These are phyloP conservation scores for Busseola fusca DNA, from an alignment of 2,888 invertebrate genomes.

Conservation along the genomic window DNA sequence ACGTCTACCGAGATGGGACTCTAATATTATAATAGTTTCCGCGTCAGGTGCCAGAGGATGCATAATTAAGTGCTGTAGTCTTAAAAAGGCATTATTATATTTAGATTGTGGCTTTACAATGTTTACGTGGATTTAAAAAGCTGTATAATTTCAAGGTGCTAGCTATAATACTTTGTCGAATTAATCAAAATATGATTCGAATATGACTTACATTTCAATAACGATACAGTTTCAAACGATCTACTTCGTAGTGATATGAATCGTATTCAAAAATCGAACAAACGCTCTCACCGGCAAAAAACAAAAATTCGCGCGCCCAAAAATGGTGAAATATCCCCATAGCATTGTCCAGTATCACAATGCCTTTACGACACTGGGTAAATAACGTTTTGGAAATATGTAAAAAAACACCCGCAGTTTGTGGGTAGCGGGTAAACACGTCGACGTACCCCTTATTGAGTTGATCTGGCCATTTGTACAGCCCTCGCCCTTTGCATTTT, in stretches of 20 bases:
- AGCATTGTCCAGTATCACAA: conserved; percentile 85
- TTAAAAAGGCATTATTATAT: conserved; percentile 35
- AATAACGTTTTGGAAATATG: conserved; percentile 87
- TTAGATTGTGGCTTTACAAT: conserved; percentile 2
- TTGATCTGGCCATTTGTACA: conserved; percentile 88
- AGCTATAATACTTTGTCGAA: no score
- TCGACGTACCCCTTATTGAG: conserved; percentile 86
- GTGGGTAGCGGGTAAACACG: conserved; percentile 88
- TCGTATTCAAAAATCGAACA: conserved; percentile 74
- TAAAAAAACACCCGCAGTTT: conserved; percentile 84
- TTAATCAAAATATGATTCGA: background rate
- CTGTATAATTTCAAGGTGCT: background rate
- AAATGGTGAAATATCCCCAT: conserved; percentile 75
- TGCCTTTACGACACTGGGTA: conserved; percentile 88
- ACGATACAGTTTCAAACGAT: conserved; percentile 31
- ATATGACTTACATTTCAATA: conserved; percentile 18
- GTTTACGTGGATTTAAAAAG: background rate
- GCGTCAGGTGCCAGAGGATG: conserved; percentile 68
- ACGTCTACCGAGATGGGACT: conserved; percentile 55
- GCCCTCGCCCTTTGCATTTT: conserved; percentile 82
- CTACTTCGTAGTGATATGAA: conserved; percentile 58
- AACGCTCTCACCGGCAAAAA: conserved; percentile 52
- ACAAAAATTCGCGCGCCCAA: conserved; percentile 69
- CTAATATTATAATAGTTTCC: conserved; percentile 72
- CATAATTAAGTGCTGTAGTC: conserved; percentile 63